Percentiles rank a stretch among this genome's conserved stretches.
Evolutionary conservation across 1,140 invertebrate species (phyloP).

Genomic region (Dendrolimus punctatus): DNA sequence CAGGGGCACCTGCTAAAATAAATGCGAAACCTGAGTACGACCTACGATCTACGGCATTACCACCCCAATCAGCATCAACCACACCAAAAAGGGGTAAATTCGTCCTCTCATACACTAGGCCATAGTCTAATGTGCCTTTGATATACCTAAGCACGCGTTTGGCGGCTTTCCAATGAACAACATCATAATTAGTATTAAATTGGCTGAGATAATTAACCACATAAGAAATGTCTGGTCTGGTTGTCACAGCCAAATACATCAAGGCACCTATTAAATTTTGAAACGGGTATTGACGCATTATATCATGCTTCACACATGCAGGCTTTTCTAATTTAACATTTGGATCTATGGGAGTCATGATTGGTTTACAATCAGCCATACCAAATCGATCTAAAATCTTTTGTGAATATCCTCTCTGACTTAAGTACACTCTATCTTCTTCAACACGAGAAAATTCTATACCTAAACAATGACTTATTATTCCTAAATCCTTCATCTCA

Average conservation of each 20-base stretch:
- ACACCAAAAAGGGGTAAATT: conserved; percentile 20
- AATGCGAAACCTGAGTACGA: conserved; percentile 32
- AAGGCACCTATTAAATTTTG: conserved; percentile 41
- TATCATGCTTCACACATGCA: conserved; percentile 9
- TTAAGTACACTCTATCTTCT: conserved; percentile 15
- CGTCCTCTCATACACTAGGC: conserved; percentile 15
- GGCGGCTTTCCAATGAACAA: conserved; percentile 15
- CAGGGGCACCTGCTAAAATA: conserved; percentile 17
- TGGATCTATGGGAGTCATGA: conserved; percentile 11
- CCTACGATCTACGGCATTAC: conserved; percentile 27
- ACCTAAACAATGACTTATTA: conserved; percentile 15
- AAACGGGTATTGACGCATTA: conserved; percentile 14
- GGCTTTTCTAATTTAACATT: conserved; percentile 11
- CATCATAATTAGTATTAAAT: conserved; percentile 25
- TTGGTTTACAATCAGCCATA: conserved; percentile 15
- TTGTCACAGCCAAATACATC: conserved; percentile 36
- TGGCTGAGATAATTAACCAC: conserved; percentile 30
- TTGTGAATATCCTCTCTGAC: conserved; percentile 9
- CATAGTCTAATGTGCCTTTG: conserved; percentile 22
- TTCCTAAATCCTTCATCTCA: conserved; percentile 19
- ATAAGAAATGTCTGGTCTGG: conserved; percentile 44
- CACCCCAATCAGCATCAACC: conserved; percentile 40
- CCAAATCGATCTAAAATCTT: conserved; percentile 10
- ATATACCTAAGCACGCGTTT: conserved; percentile 37
- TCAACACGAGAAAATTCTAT: conserved; percentile 16